Percentiles rank a stretch among this genome's conserved stretches.
phyloP scores from a whole-genome alignment of 2,797 vertebrate species.

The Propithecus perrieri region DNA sequence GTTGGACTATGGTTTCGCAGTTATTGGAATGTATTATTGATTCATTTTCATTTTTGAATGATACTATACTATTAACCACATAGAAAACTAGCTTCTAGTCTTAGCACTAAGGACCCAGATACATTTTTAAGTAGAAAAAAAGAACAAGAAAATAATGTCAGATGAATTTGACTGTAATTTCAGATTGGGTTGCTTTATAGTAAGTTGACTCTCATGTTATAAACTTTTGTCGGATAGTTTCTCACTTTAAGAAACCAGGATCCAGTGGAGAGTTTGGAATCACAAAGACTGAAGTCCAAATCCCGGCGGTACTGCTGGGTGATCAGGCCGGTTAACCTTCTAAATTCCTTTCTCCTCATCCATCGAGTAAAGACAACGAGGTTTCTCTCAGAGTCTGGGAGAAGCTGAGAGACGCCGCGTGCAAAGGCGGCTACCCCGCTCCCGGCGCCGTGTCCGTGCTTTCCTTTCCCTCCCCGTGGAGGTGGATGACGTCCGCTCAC shows the following conservation, averaged over 20 bases:
- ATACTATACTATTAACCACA: not conserved
- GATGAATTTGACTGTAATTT: not conserved
- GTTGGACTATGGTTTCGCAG: rapidly evolving
- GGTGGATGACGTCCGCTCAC: too few relatives aligned
- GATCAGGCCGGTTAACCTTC: rapidly evolving
- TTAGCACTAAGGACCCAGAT: not conserved
- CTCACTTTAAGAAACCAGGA: not conserved
- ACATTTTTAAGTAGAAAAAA: not conserved
- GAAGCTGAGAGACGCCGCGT: rapidly evolving
- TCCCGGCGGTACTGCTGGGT: too few relatives aligned
- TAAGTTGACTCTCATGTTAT: rapidly evolving
- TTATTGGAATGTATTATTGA: not conserved
- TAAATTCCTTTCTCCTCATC: not conserved
- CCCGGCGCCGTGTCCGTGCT: not conserved
- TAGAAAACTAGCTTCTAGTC: too few relatives aligned
- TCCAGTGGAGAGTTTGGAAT: not conserved
- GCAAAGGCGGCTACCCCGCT: not conserved
- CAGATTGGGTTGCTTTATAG: rapidly evolving
- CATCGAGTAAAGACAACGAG: rapidly evolving
- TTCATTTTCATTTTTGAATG: too few relatives aligned
- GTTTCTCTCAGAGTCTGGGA: rapidly evolving
- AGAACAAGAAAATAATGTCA: too few relatives aligned
- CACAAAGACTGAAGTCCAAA: not conserved
- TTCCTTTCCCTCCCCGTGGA: too few relatives aligned
- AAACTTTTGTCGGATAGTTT: rapidly evolving